A percentile compares a stretch with the other conserved stretches of the same genome.
Conservation (phyloP, 2,113 vertebrate species). For the Felis catus region DNA sequence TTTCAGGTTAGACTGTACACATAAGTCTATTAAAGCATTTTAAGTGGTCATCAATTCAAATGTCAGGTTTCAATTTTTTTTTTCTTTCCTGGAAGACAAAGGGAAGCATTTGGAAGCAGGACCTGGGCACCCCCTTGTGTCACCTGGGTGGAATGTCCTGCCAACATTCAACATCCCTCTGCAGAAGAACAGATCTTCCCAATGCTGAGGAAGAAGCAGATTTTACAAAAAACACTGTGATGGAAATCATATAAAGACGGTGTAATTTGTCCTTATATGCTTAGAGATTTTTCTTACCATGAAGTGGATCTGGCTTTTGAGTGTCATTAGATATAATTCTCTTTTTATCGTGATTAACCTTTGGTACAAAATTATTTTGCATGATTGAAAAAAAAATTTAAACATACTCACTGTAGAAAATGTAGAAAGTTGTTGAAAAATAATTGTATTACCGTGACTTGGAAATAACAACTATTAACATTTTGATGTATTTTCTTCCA, state of each 20-base stretch:
- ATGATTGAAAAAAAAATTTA: not conserved
- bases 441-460: not conserved
- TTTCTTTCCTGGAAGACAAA: not conserved
- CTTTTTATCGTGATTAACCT: not conserved
- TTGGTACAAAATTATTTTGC: not conserved
- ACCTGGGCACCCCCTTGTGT: slow-evolving; percentile 39
- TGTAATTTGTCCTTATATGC: not conserved
- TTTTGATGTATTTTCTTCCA: not conserved
- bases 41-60: not conserved
- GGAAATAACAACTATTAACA: not conserved
- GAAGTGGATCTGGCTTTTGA: not conserved
- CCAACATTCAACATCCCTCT: not conserved
- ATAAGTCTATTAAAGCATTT: slow-evolving; percentile 19
- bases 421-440: not conserved
- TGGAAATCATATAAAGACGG: not conserved
- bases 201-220: not conserved
- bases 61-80: not conserved
- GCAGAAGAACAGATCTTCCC: not conserved
- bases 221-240: not conserved
- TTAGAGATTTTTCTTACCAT: not conserved
- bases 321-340: not conserved
- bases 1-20: not conserved
- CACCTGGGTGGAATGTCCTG: not conserved
- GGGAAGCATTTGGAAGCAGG: slow-evolving; percentile 10
- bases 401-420: not conserved